A percentile compares a stretch with the other conserved stretches of the same genome.
Conservation (phyloP, 2,797 vertebrate genomes). For the Anisognathus igniventris region DNA sequence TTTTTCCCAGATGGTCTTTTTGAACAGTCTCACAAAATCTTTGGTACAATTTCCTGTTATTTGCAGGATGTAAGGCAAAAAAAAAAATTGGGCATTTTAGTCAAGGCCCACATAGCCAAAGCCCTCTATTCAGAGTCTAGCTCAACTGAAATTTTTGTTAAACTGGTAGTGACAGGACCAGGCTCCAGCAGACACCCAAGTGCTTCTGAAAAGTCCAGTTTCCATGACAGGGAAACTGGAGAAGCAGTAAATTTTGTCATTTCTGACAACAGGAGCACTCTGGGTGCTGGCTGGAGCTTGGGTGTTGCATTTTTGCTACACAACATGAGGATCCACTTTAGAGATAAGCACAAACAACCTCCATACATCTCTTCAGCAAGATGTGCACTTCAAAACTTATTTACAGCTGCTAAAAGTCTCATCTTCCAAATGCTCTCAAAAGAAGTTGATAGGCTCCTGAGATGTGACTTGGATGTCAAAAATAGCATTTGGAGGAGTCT, state of each 20-base stretch:
- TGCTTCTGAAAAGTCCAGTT: background rate
- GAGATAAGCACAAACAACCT: background rate
- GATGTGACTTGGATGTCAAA: background rate
- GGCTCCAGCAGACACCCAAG: background rate
- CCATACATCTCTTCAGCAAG: background rate
- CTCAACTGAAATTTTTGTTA: background rate
- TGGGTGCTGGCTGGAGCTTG: background rate
- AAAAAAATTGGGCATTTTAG: background rate
- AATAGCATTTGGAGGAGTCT: background rate
- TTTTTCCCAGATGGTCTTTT: background rate
- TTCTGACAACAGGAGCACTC: background rate
- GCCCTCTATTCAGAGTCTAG: background rate
- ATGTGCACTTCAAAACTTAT: background rate
- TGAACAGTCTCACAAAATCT: background rate
- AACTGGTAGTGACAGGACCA: background rate
- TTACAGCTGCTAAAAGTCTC: slow-evolving; percentile 5
- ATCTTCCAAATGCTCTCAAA: background rate
- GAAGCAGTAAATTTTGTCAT: background rate
- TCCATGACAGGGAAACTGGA: background rate
- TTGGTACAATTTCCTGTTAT: background rate
- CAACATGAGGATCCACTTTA: background rate
- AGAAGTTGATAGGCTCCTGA: background rate
- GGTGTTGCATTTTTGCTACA: background rate
- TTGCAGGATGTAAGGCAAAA: background rate
- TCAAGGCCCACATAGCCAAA: background rate